Conservation (phyloP, 2,888 invertebrate species). For the Keiferia lycopersicella region DNA sequence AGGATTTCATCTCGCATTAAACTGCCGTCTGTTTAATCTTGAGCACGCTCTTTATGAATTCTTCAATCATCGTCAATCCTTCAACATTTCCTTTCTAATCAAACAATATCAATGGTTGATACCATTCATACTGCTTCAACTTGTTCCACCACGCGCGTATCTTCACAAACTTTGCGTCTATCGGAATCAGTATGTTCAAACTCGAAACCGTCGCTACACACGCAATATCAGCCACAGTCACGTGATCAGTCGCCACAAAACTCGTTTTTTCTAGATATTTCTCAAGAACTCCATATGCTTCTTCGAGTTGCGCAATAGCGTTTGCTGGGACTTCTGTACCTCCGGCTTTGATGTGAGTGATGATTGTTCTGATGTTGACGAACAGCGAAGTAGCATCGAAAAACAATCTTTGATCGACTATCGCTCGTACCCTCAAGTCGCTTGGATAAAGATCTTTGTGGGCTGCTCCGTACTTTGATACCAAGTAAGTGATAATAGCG, state of each 20-base stretch:
- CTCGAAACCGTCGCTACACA: conserved; percentile 45
- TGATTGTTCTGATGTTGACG: conserved; percentile 34
- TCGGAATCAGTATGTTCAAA: conserved; percentile 40
- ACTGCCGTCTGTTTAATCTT: conserved; percentile 9
- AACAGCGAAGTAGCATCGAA: conserved; percentile 47
- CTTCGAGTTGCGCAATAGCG: conserved; percentile 37
- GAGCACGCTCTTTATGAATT: conserved; percentile 2
- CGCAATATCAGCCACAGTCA: conserved; percentile 53
- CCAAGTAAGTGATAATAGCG: conserved; percentile 51
- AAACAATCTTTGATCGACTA: conserved; percentile 47
- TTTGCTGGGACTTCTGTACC: conserved; percentile 34
- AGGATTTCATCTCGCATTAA: too few relatives aligned
- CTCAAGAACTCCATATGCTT: conserved; percentile 47
- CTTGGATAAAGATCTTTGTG: conserved; percentile 47
- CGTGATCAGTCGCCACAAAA: conserved; percentile 43
- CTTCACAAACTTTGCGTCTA: conserved; percentile 43
- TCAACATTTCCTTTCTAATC: conserved; percentile 44
- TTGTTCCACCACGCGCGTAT: conserved; percentile 43
- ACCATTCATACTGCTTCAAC: conserved; percentile 44
- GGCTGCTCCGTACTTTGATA: conserved; percentile 52
- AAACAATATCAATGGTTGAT: too few relatives aligned
- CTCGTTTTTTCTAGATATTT: conserved; percentile 45
- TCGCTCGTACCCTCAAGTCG: conserved; percentile 44
- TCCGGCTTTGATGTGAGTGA: conserved; percentile 31
- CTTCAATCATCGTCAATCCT: conserved; percentile 37